These are phyloP conservation scores for Amphipyra tragopoginis DNA, from an alignment of 2,888 invertebrate species.

Conservation along the genomic window DNA sequence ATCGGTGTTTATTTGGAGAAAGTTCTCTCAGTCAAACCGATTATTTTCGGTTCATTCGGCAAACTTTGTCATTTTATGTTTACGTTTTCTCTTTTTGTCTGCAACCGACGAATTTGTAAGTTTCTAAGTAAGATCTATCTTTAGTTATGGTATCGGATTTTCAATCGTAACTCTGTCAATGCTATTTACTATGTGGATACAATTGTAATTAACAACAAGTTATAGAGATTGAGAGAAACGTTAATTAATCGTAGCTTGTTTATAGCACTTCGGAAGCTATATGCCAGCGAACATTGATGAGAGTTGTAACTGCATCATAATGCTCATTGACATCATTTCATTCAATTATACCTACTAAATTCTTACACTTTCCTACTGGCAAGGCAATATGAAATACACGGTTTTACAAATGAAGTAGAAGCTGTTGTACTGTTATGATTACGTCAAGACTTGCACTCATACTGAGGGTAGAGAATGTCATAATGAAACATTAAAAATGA, in stretches of 20 bases:
- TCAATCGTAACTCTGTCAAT: neutral
- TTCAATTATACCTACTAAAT: no score
- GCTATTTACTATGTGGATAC: neutral
- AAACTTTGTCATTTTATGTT: conserved; percentile 1
- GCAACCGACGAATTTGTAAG: neutral
- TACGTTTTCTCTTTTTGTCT: conserved; percentile 7
- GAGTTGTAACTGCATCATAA: no score
- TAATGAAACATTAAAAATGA: neutral
- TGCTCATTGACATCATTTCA: no score
- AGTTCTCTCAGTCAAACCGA: conserved; percentile 9
- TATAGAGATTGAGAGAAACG: no score
- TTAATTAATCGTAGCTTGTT: no score
- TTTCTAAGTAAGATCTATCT: neutral
- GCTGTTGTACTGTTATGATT: neutral
- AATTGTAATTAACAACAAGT: no score
- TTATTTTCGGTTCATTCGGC: conserved; percentile 8
- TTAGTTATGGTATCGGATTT: neutral
- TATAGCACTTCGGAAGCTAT: no score
- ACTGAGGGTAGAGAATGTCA: neutral
- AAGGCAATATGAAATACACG: no score
- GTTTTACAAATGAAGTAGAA: neutral
- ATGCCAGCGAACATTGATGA: no score
- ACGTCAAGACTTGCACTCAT: neutral
- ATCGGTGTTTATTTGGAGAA: conserved; percentile 1
- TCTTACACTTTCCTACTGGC: no score